Conservation (phyloP, 1,140 invertebrate genomes). For the Ceratitis capitata region DNA sequence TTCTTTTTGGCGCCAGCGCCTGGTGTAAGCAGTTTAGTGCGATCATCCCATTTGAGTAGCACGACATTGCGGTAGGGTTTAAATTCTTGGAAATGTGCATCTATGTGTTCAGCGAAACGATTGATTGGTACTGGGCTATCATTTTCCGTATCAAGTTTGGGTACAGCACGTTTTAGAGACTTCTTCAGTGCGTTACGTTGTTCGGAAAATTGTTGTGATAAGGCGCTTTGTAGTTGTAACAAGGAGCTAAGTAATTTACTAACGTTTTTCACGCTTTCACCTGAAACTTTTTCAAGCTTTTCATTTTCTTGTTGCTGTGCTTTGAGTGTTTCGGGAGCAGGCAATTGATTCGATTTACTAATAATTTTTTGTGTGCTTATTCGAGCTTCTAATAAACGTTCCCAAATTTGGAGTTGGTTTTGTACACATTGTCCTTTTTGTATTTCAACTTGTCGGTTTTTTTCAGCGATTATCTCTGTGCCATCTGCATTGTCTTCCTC, state of each 20-base stretch:
- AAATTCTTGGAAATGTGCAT: slow-evolving; percentile 73
- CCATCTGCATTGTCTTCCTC: slow-evolving; percentile 62
- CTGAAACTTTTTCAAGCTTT: slow-evolving; percentile 62
- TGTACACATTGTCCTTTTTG: slow-evolving; percentile 81
- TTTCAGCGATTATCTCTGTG: slow-evolving; percentile 51
- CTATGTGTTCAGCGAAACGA: slow-evolving; percentile 72
- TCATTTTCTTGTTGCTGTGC: slow-evolving; percentile 60
- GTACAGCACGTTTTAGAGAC: slow-evolving; percentile 54
- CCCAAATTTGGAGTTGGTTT: slow-evolving; percentile 83
- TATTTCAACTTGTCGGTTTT: slow-evolving; percentile 68
- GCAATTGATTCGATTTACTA: slow-evolving; percentile 79
- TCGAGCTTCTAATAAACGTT: slow-evolving; percentile 81
- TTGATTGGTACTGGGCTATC: slow-evolving; percentile 63
- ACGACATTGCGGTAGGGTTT: slow-evolving; percentile 77
- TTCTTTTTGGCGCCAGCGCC: slow-evolving; percentile 71
- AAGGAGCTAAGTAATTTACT: slow-evolving; percentile 74
- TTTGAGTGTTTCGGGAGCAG: slow-evolving; percentile 70
- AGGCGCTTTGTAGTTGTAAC: slow-evolving; percentile 68
- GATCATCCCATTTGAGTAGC: slow-evolving; percentile 93
- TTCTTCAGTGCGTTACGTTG: slow-evolving; percentile 61
- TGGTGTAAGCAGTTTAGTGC: slow-evolving; percentile 77
- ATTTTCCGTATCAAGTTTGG: slow-evolving; percentile 65
- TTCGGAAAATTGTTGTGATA: slow-evolving; percentile 55
- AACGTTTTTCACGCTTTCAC: slow-evolving; percentile 69
- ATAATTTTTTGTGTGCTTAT: slow-evolving; percentile 87